Evolutionary conservation across 2,113 vertebrate genomes (phyloP).

Genomic region (Caracal caracal): DNA sequence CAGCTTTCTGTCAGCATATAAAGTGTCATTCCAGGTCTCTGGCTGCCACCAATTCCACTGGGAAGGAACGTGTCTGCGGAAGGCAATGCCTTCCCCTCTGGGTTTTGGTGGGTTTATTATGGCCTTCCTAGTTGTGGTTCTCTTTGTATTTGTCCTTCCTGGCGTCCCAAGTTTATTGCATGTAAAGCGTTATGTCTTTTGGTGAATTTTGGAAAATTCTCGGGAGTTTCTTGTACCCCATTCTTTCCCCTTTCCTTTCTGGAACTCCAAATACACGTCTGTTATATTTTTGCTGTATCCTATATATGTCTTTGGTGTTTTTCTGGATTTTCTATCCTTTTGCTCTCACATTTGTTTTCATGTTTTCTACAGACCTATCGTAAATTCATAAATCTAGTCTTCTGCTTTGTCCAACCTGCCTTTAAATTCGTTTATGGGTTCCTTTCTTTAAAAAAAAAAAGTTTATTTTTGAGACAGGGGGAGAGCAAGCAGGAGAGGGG

Average conservation of each 20-base stretch:
- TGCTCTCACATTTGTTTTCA: neutral
- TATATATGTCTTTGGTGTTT: neutral
- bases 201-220: neutral
- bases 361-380: neutral
- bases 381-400: neutral
- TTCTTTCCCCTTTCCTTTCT: neutral
- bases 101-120: neutral
- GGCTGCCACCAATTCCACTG: neutral
- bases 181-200: neutral
- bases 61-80: neutral
- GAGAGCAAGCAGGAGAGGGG: too few relatives aligned
- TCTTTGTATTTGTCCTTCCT: neutral
- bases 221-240: neutral
- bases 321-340: neutral
- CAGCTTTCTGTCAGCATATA: neutral
- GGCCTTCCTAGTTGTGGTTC: too few relatives aligned
- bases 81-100: neutral
- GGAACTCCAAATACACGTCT: neutral
- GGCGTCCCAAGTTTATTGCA: neutral
- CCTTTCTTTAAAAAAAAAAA: too few relatives aligned
- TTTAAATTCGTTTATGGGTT: neutral
- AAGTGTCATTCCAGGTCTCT: neutral
- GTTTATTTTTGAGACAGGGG: too few relatives aligned
- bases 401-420: neutral
- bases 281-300: neutral